phyloP scores from a whole-genome alignment of 2,888 invertebrate species.

The Lymantria dispar region DNA sequence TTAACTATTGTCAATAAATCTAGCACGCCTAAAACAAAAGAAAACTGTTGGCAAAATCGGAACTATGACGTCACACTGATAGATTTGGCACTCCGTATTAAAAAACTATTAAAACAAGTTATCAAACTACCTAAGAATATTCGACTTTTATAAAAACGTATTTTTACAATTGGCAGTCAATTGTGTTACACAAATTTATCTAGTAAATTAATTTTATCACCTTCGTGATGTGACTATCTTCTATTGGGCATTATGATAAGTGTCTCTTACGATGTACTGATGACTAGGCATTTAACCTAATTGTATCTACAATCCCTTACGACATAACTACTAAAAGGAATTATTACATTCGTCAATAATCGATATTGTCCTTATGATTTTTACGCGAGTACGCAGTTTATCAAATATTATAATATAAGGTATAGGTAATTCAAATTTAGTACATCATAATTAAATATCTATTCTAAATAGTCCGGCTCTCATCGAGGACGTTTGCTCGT shows the following conservation, averaged over 20 bases:
- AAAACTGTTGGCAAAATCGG: slow-evolving; percentile 39
- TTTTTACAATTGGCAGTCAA: slow-evolving; percentile 80
- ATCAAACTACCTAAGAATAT: slow-evolving; percentile 76
- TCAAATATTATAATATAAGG: slow-evolving; percentile 67
- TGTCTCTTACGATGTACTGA: slow-evolving; percentile 48
- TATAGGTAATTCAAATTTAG: slow-evolving; percentile 69
- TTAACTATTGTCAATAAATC: slow-evolving; percentile 27
- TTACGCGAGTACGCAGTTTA: slow-evolving; percentile 80
- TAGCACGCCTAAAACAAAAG: slow-evolving; percentile 44
- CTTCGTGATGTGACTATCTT: slow-evolving; percentile 57
- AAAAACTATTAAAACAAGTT: slow-evolving; percentile 71
- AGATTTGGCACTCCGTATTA: slow-evolving; percentile 70
- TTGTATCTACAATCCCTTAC: slow-evolving; percentile 71
- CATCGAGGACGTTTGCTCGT: slow-evolving; percentile 71
- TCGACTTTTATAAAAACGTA: slow-evolving; percentile 69
- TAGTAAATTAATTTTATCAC: slow-evolving; percentile 73
- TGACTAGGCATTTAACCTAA: slow-evolving; percentile 59
- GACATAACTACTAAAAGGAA: slow-evolving; percentile 62
- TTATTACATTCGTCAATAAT: slow-evolving; percentile 74
- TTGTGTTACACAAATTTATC: slow-evolving; percentile 67
- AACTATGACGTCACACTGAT: slow-evolving; percentile 42
- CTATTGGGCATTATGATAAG: slow-evolving; percentile 68
- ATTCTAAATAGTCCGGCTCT: slow-evolving; percentile 70
- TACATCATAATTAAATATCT: slow-evolving; percentile 57
- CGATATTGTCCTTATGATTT: slow-evolving; percentile 81